Base-by-base conservation (phyloP, 2,797 vertebrate genomes). In the Cyclopterus lumpus region DNA sequence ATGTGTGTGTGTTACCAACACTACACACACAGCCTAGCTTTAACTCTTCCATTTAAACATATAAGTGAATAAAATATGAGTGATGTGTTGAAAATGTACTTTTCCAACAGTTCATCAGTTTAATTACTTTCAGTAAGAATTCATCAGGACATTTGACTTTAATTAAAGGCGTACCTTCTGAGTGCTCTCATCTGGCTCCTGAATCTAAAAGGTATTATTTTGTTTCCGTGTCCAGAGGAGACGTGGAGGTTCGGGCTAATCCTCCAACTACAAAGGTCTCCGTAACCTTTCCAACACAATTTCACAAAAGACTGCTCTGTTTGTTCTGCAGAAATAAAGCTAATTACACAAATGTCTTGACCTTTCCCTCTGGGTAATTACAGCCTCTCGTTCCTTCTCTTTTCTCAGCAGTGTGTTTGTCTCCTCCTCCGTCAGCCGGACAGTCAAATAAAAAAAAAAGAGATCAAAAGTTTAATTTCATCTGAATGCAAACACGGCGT, bases 251-350 rank as follows among this genome's bases (percentile, higher is more conserved):
- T 79, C 6, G 32, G 32, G 32, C 73, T 79, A 83, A 86, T 87
- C 86, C 79, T 83, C 73, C 83, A 55, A 67, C 83, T 84, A 55
- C 77, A 92, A 91, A 87, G 88, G 87, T 87, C 88, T 88, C 71
- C 69, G 77, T 89, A 93, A 94, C 92, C 90, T 93, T 93, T 93
- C 90, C 83, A 87, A 91, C 85, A 82, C 88, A 93, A 93, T 93
- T 92, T 93, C 92, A 93, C 89, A 90, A 92, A 88, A 92, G 85
- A 94, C 83, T 75, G 84, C 86, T 91, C 85, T 90, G 85, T 93
- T 93, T 93, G 89, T 88, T 92, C 87, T 87, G 83, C 75, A 89
- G 82, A 92, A 93, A 90, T 88, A 90, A 92, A 92, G 86, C 86
- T 91, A 94, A 93, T 93, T 91, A 90, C 86, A 84, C 83, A 86